Conservation (phyloP, 35 echinoderm and acorn worm species). For the Anneissia japonica region DNA sequence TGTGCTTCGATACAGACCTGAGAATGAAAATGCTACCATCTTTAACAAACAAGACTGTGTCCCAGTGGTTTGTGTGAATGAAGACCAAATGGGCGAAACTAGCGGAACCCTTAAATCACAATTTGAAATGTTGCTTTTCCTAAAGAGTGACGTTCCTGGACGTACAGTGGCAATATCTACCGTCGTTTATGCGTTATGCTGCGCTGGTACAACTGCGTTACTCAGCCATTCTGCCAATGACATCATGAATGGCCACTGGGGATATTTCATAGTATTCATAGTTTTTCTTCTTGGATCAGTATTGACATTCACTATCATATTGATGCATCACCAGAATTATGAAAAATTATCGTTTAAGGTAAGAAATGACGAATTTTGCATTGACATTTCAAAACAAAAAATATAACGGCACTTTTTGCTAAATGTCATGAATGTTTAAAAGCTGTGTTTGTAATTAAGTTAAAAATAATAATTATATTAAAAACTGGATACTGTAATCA, state of each 20-base stretch:
- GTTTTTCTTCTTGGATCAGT: too few relatives aligned
- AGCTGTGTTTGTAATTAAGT: neutral
- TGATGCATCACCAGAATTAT: too few relatives aligned
- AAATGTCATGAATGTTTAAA: neutral
- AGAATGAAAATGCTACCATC: neutral
- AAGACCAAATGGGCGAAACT: neutral
- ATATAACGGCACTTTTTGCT: neutral
- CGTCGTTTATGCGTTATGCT: neutral
- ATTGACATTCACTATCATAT: too few relatives aligned
- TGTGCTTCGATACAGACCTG: conserved; percentile 24
- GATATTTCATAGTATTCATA: too few relatives aligned
- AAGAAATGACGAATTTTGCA: too few relatives aligned
- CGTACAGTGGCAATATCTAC: neutral
- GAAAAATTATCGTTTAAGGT: too few relatives aligned
- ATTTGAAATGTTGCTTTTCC: neutral
- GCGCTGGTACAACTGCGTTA: neutral
- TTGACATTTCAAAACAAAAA: too few relatives aligned
- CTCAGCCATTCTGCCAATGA: too few relatives aligned
- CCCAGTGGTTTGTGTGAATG: neutral
- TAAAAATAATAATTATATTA: neutral
- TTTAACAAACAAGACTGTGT: neutral
- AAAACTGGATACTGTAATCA: conserved; percentile 26
- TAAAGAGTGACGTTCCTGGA: neutral
- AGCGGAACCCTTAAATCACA: neutral
- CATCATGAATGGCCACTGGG: too few relatives aligned